Conservation (phyloP, 2,888 invertebrate genomes). For the Andrena trimmerana region DNA sequence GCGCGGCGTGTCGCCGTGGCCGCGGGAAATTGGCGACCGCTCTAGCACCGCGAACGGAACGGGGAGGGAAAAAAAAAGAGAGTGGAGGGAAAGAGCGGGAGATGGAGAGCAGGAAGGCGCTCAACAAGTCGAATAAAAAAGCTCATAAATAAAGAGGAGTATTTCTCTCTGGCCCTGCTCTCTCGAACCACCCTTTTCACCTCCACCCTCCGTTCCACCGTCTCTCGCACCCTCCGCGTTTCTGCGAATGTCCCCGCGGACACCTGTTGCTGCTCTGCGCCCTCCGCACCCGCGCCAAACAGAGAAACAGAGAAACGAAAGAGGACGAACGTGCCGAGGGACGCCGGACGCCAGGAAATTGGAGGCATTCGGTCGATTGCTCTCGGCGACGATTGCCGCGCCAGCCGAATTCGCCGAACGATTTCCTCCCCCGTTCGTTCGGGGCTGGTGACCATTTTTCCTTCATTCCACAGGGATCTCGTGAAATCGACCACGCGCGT, state of each 20-base stretch:
- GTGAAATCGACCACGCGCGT: too few species aligned
- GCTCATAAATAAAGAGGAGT: conserved; percentile 85
- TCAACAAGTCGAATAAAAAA: conserved; percentile 85
- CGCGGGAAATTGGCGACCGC: conserved; percentile 39
- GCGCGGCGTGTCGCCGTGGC: background rate
- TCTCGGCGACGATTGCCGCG: conserved; percentile 49
- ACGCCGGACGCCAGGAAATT: conserved; percentile 58
- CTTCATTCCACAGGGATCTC: background rate
- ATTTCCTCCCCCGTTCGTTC: conserved; percentile 29
- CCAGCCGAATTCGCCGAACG: conserved; percentile 33
- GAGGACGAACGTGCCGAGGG: conserved; percentile 41
- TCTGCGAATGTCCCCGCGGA: conserved; percentile 85
- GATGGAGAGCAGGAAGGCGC: conserved; percentile 64
- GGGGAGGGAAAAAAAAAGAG: background rate
- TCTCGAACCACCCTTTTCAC: conserved; percentile 69
- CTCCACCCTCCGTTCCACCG: conserved; percentile 72
- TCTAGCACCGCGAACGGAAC: conserved; percentile 33
- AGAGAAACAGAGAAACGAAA: conserved; percentile 67
- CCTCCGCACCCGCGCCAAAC: conserved; percentile 64
- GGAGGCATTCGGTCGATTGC: conserved; percentile 65
- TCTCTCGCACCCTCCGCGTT: conserved; percentile 79
- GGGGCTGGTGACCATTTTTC: too few species aligned
- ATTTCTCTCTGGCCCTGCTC: conserved; percentile 74
- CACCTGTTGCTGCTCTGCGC: conserved; percentile 82
- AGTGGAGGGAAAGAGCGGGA: conserved; percentile 41